Percentiles rank a stretch among this genome's conserved stretches.
Conservation (phyloP, 2,113 vertebrate genomes). For the Pica pica region DNA sequence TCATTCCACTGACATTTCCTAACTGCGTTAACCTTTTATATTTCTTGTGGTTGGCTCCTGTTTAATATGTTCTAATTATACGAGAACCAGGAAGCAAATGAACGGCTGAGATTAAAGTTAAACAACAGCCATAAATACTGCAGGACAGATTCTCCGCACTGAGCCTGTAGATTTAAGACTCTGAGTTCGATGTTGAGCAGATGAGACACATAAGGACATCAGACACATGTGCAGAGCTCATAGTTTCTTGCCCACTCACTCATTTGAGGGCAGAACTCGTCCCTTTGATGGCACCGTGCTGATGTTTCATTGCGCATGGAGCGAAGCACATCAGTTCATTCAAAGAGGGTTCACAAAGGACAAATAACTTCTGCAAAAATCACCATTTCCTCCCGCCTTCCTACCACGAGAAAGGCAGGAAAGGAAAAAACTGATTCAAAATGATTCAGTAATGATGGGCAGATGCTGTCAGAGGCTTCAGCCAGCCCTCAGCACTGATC, state of each 20-base stretch:
- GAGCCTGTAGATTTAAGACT: neutral
- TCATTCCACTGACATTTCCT: slow-evolving; percentile 54
- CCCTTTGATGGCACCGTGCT: neutral
- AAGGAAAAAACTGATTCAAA: neutral
- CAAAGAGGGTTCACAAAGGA: neutral
- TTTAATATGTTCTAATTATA: slow-evolving; percentile 59
- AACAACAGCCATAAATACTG: slow-evolving; percentile 33
- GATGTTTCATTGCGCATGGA: neutral
- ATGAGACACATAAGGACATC: neutral
- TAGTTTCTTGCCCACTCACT: neutral
- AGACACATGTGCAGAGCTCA: neutral
- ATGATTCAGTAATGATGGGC: neutral
- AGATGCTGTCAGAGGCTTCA: neutral
- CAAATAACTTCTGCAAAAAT: neutral
- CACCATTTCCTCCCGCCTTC: neutral
- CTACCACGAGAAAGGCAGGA: neutral
- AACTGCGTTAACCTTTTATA: slow-evolving; percentile 50
- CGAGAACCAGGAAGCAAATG: slow-evolving; percentile 41
- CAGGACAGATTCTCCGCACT: neutral
- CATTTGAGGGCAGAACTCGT: neutral
- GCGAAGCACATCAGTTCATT: neutral
- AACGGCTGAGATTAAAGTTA: slow-evolving; percentile 27
- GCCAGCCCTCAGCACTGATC: neutral
- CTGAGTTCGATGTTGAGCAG: neutral
- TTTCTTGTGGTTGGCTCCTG: slow-evolving; percentile 54